These are phyloP conservation scores for Kryptopterus vitreolus DNA, from an alignment of 2,797 vertebrate genomes.

Conservation along the genomic window DNA sequence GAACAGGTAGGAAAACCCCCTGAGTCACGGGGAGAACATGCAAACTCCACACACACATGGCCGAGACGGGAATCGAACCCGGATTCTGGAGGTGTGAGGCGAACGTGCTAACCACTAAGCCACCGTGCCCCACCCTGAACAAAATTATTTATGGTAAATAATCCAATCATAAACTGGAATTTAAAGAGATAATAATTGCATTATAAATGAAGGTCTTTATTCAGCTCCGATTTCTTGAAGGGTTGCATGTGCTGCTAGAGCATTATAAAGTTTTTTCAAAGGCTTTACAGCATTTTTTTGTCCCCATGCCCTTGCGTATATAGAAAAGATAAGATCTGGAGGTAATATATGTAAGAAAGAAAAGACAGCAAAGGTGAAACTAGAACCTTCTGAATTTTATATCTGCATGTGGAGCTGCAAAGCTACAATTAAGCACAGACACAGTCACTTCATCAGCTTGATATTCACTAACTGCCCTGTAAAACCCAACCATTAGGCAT, in stretches of 20 bases:
- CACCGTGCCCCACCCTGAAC: no score
- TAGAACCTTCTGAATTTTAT: constrained; percentile 57
- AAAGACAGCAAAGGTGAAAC: constrained; percentile 34
- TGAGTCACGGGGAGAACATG: no score
- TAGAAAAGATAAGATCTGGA: constrained; percentile 19
- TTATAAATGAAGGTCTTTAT: not conserved
- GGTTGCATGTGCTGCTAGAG: not conserved
- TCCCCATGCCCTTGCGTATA: constrained; percentile 15
- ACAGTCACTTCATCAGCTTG: constrained; percentile 57
- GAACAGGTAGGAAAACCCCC: no score
- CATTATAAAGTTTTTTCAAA: constrained; percentile 11
- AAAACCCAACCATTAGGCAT: constrained; percentile 63
- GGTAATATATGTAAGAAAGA: constrained; percentile 15
- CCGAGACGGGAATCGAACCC: no score
- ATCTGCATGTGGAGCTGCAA: constrained; percentile 36
- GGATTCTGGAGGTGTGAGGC: no score
- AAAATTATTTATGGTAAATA: not conserved
- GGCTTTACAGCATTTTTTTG: no score
- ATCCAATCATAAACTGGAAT: not conserved
- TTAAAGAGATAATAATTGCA: not conserved
- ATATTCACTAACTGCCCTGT: constrained; percentile 63
- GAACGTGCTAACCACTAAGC: no score
- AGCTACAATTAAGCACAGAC: constrained; percentile 63
- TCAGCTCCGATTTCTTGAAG: no score
- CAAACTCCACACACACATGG: no score